Conservation (phyloP, 1,140 invertebrate genomes). For the Ceratosolen fusciceps region DNA sequence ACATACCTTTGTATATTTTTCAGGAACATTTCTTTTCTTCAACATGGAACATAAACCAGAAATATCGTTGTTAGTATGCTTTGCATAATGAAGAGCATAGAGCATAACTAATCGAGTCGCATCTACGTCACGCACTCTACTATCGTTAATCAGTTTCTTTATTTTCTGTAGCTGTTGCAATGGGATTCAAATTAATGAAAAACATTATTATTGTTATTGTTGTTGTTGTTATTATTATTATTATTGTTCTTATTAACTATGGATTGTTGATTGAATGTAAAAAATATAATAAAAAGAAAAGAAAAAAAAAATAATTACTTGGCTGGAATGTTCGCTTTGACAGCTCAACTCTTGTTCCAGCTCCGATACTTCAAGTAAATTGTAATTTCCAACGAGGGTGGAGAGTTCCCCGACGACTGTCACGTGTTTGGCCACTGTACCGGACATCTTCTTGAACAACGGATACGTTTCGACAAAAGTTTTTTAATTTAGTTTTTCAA, state of each 20-base stretch:
- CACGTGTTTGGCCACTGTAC: conserved; percentile 97
- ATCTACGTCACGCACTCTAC: conserved; percentile 84
- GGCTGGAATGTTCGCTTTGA: conserved; percentile 91
- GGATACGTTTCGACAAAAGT: conserved; percentile 98
- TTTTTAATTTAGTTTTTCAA: conserved; percentile 99
- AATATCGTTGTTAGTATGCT: conserved; percentile 89
- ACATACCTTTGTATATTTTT: conserved; percentile 73
- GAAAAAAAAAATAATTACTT: conserved; percentile 83
- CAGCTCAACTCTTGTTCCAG: conserved; percentile 96
- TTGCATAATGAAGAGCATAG: conserved; percentile 94
- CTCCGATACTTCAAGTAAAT: conserved; percentile 94
- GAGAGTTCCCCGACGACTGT: conserved; percentile 96
- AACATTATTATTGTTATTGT: not conserved
- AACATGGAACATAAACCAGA: conserved; percentile 80
- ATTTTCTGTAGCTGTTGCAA: conserved; percentile 75
- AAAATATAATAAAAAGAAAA: too few species aligned
- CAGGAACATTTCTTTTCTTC: conserved; percentile 77
- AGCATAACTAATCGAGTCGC: conserved; percentile 90
- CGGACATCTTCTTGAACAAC: conserved; percentile 99
- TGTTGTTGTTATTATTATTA: too few species aligned
- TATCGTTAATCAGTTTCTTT: conserved; percentile 79
- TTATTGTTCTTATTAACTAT: too few species aligned
- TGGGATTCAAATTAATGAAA: conserved; percentile 40
- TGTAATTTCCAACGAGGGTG: conserved; percentile 82
- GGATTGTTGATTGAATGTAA: too few species aligned